These are phyloP conservation scores for Orthochromis indermauri DNA, from an alignment of 2,113 vertebrate species.

Conservation along the genomic window DNA sequence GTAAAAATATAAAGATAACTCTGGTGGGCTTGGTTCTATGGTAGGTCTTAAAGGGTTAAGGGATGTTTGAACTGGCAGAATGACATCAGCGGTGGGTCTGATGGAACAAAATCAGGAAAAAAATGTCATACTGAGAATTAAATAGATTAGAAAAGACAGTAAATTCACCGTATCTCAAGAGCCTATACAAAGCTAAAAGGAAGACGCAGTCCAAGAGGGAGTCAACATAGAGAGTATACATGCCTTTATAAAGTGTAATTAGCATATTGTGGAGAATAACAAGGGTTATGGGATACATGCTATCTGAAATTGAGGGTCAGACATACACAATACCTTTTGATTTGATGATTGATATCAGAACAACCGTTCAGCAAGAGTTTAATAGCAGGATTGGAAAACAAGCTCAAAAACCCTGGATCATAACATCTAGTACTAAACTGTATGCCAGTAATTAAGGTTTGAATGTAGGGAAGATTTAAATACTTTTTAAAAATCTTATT, in stretches of 20 bases:
- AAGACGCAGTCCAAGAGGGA: background rate
- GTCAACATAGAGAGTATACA: background rate
- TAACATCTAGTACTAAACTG: background rate
- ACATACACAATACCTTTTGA: background rate
- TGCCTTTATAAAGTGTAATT: background rate
- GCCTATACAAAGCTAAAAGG: background rate
- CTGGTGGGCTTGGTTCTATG: accelerated
- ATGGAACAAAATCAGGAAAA: background rate
- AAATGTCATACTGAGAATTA: background rate
- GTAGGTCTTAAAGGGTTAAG: background rate
- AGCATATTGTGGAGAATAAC: background rate
- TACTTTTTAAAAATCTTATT: background rate
- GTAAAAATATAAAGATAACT: background rate
- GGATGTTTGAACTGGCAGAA: background rate
- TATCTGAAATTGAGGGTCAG: background rate
- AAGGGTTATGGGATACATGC: background rate
- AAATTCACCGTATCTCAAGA: background rate
- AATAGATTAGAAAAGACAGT: background rate
- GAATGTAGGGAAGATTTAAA: background rate
- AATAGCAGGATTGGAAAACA: background rate
- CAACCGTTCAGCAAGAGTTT: background rate
- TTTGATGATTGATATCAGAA: background rate
- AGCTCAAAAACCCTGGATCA: background rate
- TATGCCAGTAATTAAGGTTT: background rate
- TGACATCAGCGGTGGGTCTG: background rate